phyloP scores from a whole-genome alignment of 2,113 vertebrate genomes.

The Chaetura pelagica region DNA sequence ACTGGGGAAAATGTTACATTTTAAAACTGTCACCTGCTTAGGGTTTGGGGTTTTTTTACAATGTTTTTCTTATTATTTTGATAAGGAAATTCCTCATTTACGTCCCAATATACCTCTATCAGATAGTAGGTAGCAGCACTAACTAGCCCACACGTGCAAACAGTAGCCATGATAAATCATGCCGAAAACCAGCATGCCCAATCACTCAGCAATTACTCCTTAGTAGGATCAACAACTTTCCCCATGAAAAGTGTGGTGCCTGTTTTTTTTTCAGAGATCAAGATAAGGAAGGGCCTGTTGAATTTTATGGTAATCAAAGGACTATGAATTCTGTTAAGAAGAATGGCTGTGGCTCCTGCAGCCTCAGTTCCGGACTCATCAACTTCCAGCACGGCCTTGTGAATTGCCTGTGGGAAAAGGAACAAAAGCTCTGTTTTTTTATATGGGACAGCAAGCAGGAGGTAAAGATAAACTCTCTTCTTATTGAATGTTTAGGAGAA shows the following conservation, averaged over 20 bases:
- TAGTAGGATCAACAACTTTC: constrained; percentile 80
- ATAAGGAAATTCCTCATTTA: background rate
- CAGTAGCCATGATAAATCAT: background rate
- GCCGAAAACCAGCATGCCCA: background rate
- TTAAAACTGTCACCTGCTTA: background rate
- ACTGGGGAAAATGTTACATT: background rate
- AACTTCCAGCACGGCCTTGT: constrained; percentile 84
- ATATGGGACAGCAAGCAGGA: background rate
- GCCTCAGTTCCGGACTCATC: constrained; percentile 87
- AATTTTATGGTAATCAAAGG: background rate
- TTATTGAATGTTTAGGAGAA: background rate
- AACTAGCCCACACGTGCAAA: background rate
- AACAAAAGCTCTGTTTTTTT: background rate
- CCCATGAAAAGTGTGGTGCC: constrained; percentile 82
- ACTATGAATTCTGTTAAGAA: constrained; percentile 70
- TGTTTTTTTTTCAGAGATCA: constrained; percentile 59
- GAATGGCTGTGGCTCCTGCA: constrained; percentile 71
- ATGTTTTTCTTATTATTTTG: background rate
- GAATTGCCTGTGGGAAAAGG: constrained; percentile 76
- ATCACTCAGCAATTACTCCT: background rate
- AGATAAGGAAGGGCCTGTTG: constrained; percentile 79
- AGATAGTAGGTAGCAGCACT: background rate
- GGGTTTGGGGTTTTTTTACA: background rate
- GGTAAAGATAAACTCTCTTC: background rate
- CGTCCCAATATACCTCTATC: background rate